These are phyloP conservation scores for Brachynemurus nebulosus DNA, from an alignment of 2,888 invertebrate genomes.

Conservation along the genomic window DNA sequence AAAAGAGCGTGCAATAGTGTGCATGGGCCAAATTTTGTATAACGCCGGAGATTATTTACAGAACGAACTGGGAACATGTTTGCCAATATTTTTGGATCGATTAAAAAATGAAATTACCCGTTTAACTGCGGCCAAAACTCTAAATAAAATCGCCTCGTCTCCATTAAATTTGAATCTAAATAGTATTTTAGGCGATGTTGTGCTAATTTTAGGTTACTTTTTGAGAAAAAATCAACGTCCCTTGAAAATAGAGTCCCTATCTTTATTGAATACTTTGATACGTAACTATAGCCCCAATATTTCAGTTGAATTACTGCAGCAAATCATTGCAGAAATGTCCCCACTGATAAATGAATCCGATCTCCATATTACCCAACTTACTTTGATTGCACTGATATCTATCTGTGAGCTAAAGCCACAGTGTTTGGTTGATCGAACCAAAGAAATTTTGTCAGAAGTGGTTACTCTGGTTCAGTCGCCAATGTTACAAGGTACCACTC, in stretches of 20 bases:
- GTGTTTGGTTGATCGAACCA: constrained; percentile 57
- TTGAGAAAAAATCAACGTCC: constrained; percentile 93
- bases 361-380: constrained; percentile 90
- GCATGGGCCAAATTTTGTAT: constrained; percentile 89
- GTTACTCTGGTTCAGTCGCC: constrained; percentile 80
- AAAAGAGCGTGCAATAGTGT: constrained; percentile 93
- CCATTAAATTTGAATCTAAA: constrained; percentile 72
- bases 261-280: constrained; percentile 79
- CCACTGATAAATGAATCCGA: constrained; percentile 87
- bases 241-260: constrained; percentile 78
- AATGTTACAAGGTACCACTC: constrained; percentile 63
- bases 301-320: constrained; percentile 51
- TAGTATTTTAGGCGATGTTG: constrained; percentile 71
- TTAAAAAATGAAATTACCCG: constrained; percentile 94
- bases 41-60: constrained; percentile 79
- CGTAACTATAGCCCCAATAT: constrained; percentile 61
- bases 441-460: constrained; percentile 71
- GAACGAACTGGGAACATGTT: constrained; percentile 64
- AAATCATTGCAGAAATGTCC: constrained; percentile 79
- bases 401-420: constrained; percentile 65
- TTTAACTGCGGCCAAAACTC: constrained; percentile 87
- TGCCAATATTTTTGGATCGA: constrained; percentile 91
- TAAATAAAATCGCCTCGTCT: constrained; percentile 87
- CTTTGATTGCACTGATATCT: constrained; percentile 68
- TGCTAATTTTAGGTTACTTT: constrained; percentile 87